A percentile compares a stretch with the other conserved stretches of the same genome.
phyloP scores from a whole-genome alignment of 2,113 vertebrate genomes.

The Pseudorhombus dupliciocellatus region DNA sequence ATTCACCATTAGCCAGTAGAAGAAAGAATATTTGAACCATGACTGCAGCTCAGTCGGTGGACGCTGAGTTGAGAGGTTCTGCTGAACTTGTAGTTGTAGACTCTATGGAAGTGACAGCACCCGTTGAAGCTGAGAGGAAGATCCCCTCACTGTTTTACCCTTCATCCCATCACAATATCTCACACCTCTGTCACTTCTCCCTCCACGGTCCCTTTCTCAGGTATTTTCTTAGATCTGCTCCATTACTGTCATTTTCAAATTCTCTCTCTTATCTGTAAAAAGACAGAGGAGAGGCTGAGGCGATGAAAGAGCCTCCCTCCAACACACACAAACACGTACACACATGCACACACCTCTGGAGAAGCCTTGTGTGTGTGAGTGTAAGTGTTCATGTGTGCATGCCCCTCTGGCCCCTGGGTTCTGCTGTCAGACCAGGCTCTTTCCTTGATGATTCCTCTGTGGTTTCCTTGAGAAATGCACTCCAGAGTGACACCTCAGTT shows the following conservation, averaged over 20 bases:
- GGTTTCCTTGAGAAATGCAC: constrained; percentile 25
- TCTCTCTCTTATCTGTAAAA: constrained; percentile 45
- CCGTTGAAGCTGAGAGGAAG: constrained; percentile 3
- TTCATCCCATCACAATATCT: constrained; percentile 12
- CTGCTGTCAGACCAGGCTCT: constrained; percentile 49
- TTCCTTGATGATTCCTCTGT: constrained; percentile 33
- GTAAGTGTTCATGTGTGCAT: constrained; percentile 12
- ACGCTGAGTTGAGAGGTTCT: not conserved
- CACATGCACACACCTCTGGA: constrained; percentile 7
- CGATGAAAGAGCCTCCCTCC: constrained; percentile 48
- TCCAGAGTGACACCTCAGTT: constrained; percentile 15
- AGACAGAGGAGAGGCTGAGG: constrained; percentile 51
- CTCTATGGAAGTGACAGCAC: constrained; percentile 21
- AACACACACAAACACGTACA: constrained; percentile 25
- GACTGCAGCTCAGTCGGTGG: constrained; percentile 8
- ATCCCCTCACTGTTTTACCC: constrained; percentile 13
- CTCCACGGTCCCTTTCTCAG: constrained; percentile 22
- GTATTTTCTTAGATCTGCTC: constrained; percentile 32
- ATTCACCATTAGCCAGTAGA: not conserved
- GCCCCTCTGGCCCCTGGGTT: constrained; percentile 21
- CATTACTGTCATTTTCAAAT: constrained; percentile 54
- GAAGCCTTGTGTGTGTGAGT: constrained; percentile 12
- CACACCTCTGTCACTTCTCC: constrained; percentile 12
- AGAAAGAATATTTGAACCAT: constrained; percentile 22
- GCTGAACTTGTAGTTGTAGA: constrained; percentile 9